Evolutionary conservation across 2,888 invertebrate genomes (phyloP).

Genomic region (Eurois occulta): DNA sequence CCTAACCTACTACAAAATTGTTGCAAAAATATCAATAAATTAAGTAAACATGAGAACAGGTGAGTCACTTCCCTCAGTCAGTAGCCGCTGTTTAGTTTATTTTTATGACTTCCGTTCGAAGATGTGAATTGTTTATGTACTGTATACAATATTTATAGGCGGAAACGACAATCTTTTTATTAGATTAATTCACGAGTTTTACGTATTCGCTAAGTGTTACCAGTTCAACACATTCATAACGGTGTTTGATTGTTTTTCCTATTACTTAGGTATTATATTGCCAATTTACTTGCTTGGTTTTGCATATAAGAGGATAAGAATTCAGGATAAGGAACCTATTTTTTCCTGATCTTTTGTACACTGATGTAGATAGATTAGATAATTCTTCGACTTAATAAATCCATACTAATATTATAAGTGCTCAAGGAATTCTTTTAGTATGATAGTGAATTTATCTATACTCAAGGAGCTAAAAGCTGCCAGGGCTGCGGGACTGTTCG

Average conservation of each 20-base stretch:
- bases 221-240: slow-evolving; percentile 1
- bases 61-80: slow-evolving; percentile 46
- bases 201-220: slow-evolving; percentile 6
- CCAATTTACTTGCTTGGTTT: background rate
- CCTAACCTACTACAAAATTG: slow-evolving; percentile 4
- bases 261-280: background rate
- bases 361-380: background rate
- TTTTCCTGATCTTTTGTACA: background rate
- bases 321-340: background rate
- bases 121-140: slow-evolving; percentile 38
- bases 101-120: slow-evolving; percentile 54
- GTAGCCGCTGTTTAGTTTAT: slow-evolving; percentile 20
- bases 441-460: background rate
- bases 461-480: background rate
- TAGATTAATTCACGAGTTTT: slow-evolving; percentile 27
- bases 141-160: slow-evolving; percentile 14
- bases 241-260: background rate
- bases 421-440: background rate
- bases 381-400: background rate
- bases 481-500: too few species aligned
- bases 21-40: slow-evolving; percentile 38
- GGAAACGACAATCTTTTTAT: slow-evolving; percentile 39
- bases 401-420: background rate
- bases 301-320: background rate
- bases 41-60: slow-evolving; percentile 29